phyloP scores from a whole-genome alignment of 2,797 vertebrate genomes.

The Lepilemur septentrionalis region DNA sequence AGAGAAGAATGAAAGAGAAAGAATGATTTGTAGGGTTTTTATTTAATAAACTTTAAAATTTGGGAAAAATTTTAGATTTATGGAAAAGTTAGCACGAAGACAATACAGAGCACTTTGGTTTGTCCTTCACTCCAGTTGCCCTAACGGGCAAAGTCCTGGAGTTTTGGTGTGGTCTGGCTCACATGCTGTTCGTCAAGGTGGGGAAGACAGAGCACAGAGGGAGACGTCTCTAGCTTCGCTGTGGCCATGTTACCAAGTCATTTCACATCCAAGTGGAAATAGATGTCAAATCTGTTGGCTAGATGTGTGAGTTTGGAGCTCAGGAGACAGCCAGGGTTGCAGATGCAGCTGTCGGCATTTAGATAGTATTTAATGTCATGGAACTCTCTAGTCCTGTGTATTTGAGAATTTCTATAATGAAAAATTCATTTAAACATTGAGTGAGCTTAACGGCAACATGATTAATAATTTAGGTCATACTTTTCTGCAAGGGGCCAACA shows the following conservation, averaged over 20 bases:
- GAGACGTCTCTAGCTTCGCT: not conserved
- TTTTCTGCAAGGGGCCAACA: not conserved
- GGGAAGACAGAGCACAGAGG: not conserved
- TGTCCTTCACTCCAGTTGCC: not conserved
- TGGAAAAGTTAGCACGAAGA: not conserved
- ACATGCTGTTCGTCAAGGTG: not conserved
- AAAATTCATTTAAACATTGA: not conserved
- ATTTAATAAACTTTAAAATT: not conserved
- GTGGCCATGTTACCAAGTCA: not conserved
- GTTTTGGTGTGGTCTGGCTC: not conserved
- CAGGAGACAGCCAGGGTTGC: not conserved
- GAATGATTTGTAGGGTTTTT: not conserved
- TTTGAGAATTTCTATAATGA: not conserved
- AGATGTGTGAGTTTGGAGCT: not conserved
- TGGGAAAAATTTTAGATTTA: not conserved
- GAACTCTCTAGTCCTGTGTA: not conserved
- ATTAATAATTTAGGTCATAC: not conserved
- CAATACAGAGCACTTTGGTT: not conserved
- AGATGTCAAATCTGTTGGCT: not conserved
- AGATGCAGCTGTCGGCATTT: not conserved
- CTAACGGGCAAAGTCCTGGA: not conserved
- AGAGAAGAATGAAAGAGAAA: not conserved
- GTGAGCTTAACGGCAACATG: not conserved
- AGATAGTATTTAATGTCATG: not conserved
- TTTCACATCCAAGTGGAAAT: not conserved